Conservation (phyloP, 1,140 invertebrate species). For the Acyrthosiphon pisum region DNA sequence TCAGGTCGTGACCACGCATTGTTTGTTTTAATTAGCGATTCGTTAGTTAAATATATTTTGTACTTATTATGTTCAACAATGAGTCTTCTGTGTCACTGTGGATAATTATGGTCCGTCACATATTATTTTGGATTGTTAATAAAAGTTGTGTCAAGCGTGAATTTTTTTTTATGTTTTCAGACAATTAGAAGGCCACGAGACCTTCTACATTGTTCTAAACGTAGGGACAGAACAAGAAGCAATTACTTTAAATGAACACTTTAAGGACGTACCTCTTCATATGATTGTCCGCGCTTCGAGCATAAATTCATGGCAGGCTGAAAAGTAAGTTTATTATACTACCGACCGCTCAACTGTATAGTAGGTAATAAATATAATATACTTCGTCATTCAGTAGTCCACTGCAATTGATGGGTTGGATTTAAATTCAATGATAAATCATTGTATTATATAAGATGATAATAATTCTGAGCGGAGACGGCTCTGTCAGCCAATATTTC, state of each 20-base stretch:
- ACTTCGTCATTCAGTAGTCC: too few species aligned
- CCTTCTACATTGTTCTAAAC: conserved; percentile 49
- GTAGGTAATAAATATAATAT: too few species aligned
- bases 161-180: conserved; percentile 26
- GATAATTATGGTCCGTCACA: not conserved
- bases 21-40: conserved; percentile 5
- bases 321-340: conserved; percentile 36
- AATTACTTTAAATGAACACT: conserved; percentile 28
- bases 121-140: not conserved
- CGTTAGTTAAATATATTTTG: not conserved
- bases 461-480: too few species aligned
- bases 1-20: not conserved
- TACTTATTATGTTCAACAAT: not conserved
- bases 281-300: conserved; percentile 41
- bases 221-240: conserved; percentile 53
- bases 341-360: too few species aligned
- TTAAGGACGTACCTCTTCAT: not conserved
- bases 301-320: conserved; percentile 36
- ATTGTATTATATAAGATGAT: too few species aligned
- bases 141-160: not conserved
- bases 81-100: not conserved
- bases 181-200: conserved; percentile 46
- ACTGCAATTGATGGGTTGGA: too few species aligned
- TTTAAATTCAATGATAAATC: too few species aligned
- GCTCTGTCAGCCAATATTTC: too few species aligned